These are phyloP conservation scores for Plectropomus leopardus DNA, from an alignment of 2,113 vertebrate genomes.

Conservation along the genomic window DNA sequence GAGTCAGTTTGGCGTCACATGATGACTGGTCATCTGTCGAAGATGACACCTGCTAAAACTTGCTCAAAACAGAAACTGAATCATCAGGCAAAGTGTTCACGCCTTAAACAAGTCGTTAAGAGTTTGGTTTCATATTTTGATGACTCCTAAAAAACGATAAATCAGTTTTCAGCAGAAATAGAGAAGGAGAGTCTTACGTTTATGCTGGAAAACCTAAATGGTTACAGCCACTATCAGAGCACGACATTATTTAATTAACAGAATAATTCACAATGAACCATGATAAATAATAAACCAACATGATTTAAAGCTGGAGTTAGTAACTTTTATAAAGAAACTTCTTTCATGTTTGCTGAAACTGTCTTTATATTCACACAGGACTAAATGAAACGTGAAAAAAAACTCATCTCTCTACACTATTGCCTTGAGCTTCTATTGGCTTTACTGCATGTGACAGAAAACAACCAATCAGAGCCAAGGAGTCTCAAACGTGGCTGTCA, in stretches of 20 bases:
- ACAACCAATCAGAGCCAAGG: no score
- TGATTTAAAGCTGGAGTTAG: no score
- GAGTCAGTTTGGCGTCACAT: conserved; percentile 53
- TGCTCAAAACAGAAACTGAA: conserved; percentile 50
- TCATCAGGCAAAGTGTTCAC: conserved; percentile 35
- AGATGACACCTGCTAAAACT: conserved; percentile 37
- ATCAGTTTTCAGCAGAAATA: background rate
- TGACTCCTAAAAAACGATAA: background rate
- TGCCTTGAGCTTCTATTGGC: no score
- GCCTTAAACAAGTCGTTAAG: conserved; percentile 10
- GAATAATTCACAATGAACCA: conserved; percentile 1
- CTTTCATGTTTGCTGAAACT: no score
- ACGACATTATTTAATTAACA: background rate
- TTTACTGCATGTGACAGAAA: no score
- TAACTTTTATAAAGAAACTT: no score
- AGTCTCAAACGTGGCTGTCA: no score
- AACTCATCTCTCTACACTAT: no score
- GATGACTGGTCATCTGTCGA: conserved; percentile 54
- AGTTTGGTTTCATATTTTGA: conserved; percentile 23
- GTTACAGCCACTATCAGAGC: background rate
- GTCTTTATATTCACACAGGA: no score
- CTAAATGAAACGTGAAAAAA: no score
- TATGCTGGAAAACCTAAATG: background rate
- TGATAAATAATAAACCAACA: background rate
- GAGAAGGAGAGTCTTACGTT: background rate